Evolutionary conservation across 2,797 vertebrate genomes (phyloP).

Genomic region (Scolopax bukidnonensis): DNA sequence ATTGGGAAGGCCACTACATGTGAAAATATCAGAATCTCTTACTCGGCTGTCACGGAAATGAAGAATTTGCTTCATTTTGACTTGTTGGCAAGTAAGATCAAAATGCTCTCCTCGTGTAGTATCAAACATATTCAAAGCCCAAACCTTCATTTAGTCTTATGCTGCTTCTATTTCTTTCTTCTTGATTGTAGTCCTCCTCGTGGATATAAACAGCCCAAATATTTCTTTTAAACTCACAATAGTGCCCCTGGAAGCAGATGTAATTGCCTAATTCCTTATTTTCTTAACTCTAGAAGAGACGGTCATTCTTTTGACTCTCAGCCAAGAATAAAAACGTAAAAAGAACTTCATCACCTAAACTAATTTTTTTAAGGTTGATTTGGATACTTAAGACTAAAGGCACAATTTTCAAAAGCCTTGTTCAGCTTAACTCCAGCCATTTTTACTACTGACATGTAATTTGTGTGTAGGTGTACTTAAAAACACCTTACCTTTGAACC

Average conservation of each 20-base stretch:
- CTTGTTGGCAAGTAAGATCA: background rate
- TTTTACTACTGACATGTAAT: background rate
- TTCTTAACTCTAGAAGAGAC: background rate
- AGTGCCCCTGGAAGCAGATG: background rate
- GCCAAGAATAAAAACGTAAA: background rate
- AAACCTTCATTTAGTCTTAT: background rate
- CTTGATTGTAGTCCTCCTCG: background rate
- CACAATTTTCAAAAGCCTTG: background rate
- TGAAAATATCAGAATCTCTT: background rate
- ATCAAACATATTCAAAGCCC: background rate
- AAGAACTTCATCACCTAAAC: background rate
- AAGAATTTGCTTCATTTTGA: background rate
- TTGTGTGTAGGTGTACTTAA: accelerated
- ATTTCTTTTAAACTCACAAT: background rate
- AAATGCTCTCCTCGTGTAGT: background rate
- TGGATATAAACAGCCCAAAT: background rate
- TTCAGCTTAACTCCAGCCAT: background rate
- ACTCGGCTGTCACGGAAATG: background rate
- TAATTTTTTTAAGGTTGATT: background rate
- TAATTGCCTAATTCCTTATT: background rate
- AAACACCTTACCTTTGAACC: accelerated
- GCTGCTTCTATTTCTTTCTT: background rate
- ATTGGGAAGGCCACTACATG: background rate
- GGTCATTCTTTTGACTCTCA: background rate
- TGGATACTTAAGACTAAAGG: background rate